phyloP scores from a whole-genome alignment of 2,888 invertebrate species.

The Tinea trinotella region DNA sequence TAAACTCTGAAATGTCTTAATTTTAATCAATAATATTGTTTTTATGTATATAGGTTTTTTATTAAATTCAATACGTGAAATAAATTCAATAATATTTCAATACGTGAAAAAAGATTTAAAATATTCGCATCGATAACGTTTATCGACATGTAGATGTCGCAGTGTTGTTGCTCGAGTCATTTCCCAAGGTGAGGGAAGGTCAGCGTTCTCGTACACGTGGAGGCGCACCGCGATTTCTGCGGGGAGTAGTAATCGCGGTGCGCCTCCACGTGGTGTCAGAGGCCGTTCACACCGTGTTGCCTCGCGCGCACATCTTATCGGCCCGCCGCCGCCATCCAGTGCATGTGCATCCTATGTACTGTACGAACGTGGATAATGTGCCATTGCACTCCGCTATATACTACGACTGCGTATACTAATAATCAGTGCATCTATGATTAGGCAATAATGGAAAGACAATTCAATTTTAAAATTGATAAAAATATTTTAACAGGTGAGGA shows the following conservation, averaged over 20 bases:
- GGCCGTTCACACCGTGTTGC: slow-evolving; percentile 44
- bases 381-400: slow-evolving; percentile 21
- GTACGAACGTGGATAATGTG: slow-evolving; percentile 40
- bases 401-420: not conserved
- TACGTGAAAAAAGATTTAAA: no score
- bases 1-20: no score
- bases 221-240: slow-evolving; percentile 63
- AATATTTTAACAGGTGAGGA: slow-evolving; percentile 55
- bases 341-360: slow-evolving; percentile 8
- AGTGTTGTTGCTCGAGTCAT: slow-evolving; percentile 8
- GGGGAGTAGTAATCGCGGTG: slow-evolving; percentile 53
- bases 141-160: slow-evolving; percentile 10
- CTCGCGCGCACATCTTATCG: slow-evolving; percentile 34
- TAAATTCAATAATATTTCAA: no score
- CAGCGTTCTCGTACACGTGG: slow-evolving; percentile 62
- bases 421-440: not conserved
- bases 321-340: slow-evolving; percentile 19
- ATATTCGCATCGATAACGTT: slow-evolving; percentile 6
- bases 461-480: not conserved
- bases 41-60: no score
- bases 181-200: slow-evolving; percentile 30
- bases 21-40: no score
- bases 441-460: slow-evolving; percentile 7
- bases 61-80: no score
- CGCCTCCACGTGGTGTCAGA: slow-evolving; percentile 62